phyloP scores from a whole-genome alignment of 2,797 vertebrate species.

The Margarornis squamiger region DNA sequence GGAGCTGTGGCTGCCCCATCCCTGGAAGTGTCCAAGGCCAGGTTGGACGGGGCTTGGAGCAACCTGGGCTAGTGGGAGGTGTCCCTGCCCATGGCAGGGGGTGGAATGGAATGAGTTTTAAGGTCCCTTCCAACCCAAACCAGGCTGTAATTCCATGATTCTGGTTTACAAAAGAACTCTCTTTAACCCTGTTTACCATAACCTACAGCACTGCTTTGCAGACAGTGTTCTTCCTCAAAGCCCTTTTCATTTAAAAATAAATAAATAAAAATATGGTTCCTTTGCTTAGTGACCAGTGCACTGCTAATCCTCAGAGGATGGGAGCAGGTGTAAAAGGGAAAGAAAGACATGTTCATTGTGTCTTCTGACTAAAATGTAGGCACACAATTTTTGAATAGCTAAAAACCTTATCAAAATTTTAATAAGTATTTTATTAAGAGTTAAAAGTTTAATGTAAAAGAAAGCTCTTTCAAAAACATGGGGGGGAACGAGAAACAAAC shows the following conservation, averaged over 20 bases:
- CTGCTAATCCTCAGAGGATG: not conserved
- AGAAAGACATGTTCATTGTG: fast-evolving
- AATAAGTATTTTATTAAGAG: not conserved
- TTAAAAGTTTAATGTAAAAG: not conserved
- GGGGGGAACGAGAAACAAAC: not conserved
- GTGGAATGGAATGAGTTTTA: not conserved
- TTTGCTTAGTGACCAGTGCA: not conserved
- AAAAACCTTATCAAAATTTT: not conserved
- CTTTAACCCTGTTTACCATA: not conserved
- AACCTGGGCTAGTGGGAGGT: not conserved
- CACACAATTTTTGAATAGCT: not conserved
- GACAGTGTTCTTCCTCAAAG: not conserved
- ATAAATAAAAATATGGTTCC: not conserved
- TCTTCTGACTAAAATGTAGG: not conserved
- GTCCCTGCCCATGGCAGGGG: not conserved
- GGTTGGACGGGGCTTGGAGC: not conserved
- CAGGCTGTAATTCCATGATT: not conserved
- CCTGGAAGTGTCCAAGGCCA: not conserved
- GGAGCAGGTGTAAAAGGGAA: not conserved
- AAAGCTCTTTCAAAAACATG: not conserved
- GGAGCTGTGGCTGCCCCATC: not conserved
- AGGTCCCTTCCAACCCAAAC: not conserved
- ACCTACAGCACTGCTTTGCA: not conserved
- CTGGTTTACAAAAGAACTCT: not conserved
- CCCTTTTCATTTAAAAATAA: not conserved